Conservation (phyloP, 2,797 vertebrate species). For the Muscicapa striata region DNA sequence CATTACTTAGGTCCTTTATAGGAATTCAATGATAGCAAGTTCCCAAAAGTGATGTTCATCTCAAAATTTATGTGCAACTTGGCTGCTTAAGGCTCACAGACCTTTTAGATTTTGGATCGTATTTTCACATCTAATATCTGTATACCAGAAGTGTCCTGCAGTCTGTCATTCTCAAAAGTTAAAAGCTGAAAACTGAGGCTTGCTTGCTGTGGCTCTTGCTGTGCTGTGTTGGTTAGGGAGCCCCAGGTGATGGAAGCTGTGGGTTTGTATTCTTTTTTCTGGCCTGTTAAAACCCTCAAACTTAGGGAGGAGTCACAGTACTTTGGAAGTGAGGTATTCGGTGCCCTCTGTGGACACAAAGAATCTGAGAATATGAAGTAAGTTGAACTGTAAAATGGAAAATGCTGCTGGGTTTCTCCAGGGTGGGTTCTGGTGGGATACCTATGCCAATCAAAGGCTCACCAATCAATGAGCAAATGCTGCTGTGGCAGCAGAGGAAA, state of each 20-base stretch:
- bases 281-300: background rate
- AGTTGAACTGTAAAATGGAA: background rate
- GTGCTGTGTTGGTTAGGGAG: background rate
- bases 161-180: background rate
- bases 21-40: background rate
- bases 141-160: background rate
- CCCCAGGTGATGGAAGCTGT: background rate
- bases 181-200: background rate
- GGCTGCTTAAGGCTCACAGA: background rate
- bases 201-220: background rate
- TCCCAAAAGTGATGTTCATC: background rate
- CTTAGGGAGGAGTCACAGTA: fast-evolving
- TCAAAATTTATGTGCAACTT: background rate
- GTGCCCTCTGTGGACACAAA: background rate
- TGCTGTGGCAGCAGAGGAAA: background rate
- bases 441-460: fast-evolving
- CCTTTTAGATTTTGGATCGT: background rate
- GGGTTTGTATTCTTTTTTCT: background rate
- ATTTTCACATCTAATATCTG: background rate
- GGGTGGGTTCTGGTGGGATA: background rate
- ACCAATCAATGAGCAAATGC: background rate
- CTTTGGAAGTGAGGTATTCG: background rate
- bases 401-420: background rate
- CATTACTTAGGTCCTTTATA: background rate
- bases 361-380: background rate